Evolutionary conservation across 2,888 invertebrate species (phyloP).

Genomic region (Plebejus melissa): DNA sequence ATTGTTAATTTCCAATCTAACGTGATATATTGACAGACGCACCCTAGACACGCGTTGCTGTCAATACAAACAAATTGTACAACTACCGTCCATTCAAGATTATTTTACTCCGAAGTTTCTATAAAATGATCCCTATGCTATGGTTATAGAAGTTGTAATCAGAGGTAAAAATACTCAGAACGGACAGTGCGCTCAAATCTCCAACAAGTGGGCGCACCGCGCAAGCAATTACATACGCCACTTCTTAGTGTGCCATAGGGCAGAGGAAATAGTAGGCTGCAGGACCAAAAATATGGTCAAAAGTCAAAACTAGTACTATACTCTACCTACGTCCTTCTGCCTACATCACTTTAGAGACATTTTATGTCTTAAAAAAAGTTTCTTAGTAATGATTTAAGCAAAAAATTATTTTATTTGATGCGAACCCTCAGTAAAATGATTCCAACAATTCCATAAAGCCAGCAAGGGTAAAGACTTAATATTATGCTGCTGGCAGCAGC

Average conservation of each 20-base stretch:
- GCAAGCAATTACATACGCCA: conserved; percentile 44
- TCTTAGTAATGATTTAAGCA: too few species aligned
- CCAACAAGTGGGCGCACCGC: conserved; percentile 41
- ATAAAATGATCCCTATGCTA: neutral
- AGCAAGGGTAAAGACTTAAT: too few species aligned
- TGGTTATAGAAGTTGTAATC: neutral
- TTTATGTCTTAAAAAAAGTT: too few species aligned
- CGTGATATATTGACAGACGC: conserved; percentile 14
- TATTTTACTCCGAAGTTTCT: neutral
- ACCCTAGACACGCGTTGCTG: conserved; percentile 39
- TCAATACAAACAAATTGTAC: conserved; percentile 47
- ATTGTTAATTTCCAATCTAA: conserved; percentile 3
- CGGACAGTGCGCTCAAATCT: conserved; percentile 32
- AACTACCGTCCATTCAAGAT: neutral
- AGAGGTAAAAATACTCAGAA: neutral
- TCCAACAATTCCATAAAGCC: too few species aligned
- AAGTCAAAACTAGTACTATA: too few species aligned
- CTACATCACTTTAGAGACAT: too few species aligned
- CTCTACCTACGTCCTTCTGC: too few species aligned
- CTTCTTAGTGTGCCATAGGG: conserved; percentile 31
- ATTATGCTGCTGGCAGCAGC: too few species aligned
- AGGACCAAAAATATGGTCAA: neutral
- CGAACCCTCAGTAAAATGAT: too few species aligned
- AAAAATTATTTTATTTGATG: too few species aligned
- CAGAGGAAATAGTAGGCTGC: conserved; percentile 7